Evolutionary conservation across 2,113 vertebrate species (phyloP), one percentile per base, ranked within the genome.

Genomic region (Salvator merianae): DNA sequence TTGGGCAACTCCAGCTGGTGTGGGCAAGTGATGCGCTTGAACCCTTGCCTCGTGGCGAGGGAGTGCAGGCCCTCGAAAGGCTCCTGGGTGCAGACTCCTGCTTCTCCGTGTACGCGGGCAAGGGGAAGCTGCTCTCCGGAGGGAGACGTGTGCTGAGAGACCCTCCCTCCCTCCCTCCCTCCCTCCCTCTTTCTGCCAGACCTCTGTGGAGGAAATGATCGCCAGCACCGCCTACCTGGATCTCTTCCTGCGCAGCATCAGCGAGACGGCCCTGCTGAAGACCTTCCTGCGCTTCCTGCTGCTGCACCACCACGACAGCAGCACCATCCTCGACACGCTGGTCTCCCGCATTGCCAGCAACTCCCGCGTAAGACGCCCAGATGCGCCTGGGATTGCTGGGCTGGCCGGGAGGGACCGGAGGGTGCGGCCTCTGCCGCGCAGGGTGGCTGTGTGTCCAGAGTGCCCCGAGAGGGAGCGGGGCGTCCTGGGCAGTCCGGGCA

Each of bases 211-310:
- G 88, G 98, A 99, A 95, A 98, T 98, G 97, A 98, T 99, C 0
- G 98, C 98, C 91, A 99, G 98, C 96, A 99, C 98, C 0, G 98
- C 98, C 32, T 99, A 99, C 95, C 95, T 99, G 93, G 98, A 99
- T 87, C 97, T 99, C 82, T 99, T 99, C 94, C 96, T 99, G 90
- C 98, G 98, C 93, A 98, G 97, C 9, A 91, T 98, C 92, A 97
- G 97, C 0, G 98, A 99, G 91, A 96, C 97, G 0, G 95, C 98
- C 9, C 97, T 99, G 87, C 97, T 99, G 36, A 97, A 97, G 88
- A 98, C 98, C 93, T 99, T 99, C 95, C 96, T 99, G 94, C 96
- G 98, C 81, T 99, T 99, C 43, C 94, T 99, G 89, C 94, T 99
- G 91, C 95, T 99, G 88, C 98, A 99, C 94, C 95, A 95, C 88